A percentile compares a stretch with the other conserved stretches of the same genome.
Conservation (phyloP, 2,888 invertebrate genomes). For the Allolobophora icterica region DNA sequence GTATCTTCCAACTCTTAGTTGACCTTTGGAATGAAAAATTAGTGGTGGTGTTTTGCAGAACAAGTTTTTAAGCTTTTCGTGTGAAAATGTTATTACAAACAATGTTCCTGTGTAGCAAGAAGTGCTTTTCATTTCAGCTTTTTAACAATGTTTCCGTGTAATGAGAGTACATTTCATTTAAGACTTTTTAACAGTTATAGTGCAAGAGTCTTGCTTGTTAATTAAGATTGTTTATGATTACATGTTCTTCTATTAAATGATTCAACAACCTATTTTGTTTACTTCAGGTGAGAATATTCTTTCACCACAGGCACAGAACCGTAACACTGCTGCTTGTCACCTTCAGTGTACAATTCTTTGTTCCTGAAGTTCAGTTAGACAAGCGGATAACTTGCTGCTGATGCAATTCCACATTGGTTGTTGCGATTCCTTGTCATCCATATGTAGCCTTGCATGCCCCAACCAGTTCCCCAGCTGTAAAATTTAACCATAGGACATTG, state of each 20-base stretch:
- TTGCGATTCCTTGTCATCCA: conserved; percentile 76
- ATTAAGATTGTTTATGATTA: neutral
- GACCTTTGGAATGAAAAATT: too few relatives aligned
- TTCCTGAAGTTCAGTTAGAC: conserved; percentile 39
- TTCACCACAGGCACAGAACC: neutral
- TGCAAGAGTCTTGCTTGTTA: neutral
- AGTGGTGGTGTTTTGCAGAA: too few relatives aligned
- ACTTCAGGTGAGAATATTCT: neutral
- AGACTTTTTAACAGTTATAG: neutral
- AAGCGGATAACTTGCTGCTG: conserved; percentile 81
- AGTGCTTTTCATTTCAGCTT: neutral
- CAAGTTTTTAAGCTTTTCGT: neutral
- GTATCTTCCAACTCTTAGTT: too few relatives aligned
- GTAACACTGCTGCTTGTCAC: too few relatives aligned
- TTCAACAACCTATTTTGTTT: neutral
- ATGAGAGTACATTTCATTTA: too few relatives aligned
- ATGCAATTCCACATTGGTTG: conserved; percentile 84
- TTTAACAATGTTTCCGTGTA: neutral
- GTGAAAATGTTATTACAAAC: neutral
- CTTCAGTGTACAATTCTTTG: too few relatives aligned
- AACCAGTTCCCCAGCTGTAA: conserved; percentile 81
- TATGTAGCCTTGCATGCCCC: conserved; percentile 89
- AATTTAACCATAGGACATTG: too few relatives aligned
- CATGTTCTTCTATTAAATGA: neutral
- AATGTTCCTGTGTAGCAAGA: neutral